phyloP scores from a whole-genome alignment of 2,888 invertebrate genomes.

The Pseudoips prasinana region DNA sequence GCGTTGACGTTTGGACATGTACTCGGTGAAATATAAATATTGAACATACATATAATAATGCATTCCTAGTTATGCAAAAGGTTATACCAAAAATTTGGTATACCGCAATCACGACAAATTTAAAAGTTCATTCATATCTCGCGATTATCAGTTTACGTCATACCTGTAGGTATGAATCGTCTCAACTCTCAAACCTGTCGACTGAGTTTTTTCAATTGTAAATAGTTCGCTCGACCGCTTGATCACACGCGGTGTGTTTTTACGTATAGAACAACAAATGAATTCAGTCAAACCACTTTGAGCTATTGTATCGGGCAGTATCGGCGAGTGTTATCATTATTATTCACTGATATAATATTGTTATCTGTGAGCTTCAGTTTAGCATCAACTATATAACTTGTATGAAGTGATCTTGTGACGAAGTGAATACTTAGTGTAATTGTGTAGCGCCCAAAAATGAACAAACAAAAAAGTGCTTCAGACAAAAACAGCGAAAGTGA shows the following conservation, averaged over 20 bases:
- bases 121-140: slow-evolving; percentile 34
- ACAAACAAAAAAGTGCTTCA: no score
- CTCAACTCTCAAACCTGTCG: slow-evolving; percentile 62
- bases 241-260: slow-evolving; percentile 49
- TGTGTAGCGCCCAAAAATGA: no score
- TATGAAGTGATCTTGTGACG: slow-evolving; percentile 44
- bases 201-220: slow-evolving; percentile 68
- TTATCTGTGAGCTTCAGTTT: slow-evolving; percentile 54
- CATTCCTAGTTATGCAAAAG: neutral
- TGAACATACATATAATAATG: neutral
- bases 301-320: slow-evolving; percentile 36
- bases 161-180: slow-evolving; percentile 51
- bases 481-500: slow-evolving; percentile 22
- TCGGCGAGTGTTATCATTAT: slow-evolving; percentile 53
- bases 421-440: slow-evolving; percentile 28
- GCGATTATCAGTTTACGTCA: slow-evolving; percentile 59
- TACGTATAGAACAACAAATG: slow-evolving; percentile 37
- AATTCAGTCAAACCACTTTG: slow-evolving; percentile 18
- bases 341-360: slow-evolving; percentile 49
- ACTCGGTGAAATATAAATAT: slow-evolving; percentile 8
- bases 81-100: no score
- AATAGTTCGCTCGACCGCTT: slow-evolving; percentile 62
- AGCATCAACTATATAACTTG: slow-evolving; percentile 37
- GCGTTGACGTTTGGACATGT: slow-evolving; percentile 46
- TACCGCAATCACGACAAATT: no score